Conservation (phyloP, 2,113 vertebrate genomes). For the Clarias magur region DNA sequence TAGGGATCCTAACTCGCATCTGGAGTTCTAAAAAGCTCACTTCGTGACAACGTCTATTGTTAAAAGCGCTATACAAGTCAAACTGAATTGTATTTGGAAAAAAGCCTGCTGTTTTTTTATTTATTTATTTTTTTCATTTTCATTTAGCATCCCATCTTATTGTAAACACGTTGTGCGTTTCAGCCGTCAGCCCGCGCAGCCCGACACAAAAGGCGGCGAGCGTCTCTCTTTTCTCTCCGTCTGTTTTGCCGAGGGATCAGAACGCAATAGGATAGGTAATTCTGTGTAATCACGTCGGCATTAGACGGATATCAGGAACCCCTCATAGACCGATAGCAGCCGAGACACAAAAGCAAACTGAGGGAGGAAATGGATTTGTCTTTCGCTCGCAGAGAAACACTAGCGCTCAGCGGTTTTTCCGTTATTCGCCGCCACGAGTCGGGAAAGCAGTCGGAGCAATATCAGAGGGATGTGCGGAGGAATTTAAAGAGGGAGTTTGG, state of each 20-base stretch:
- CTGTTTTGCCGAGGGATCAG: constrained; percentile 7
- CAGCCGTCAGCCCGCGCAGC: not conserved
- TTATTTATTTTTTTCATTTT: too few species aligned
- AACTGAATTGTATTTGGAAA: not conserved
- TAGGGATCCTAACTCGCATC: not conserved
- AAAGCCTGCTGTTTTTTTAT: not conserved
- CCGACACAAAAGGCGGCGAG: not conserved
- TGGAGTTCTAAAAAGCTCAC: not conserved
- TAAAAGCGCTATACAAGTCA: not conserved
- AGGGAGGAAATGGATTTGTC: constrained; percentile 14
- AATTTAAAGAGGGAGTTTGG: not conserved
- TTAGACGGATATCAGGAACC: constrained; percentile 8
- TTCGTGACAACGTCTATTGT: not conserved
- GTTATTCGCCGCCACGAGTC: not conserved
- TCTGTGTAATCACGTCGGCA: constrained; percentile 24
- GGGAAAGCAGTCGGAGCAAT: not conserved
- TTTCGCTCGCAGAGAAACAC: not conserved
- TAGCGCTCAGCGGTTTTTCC: not conserved
- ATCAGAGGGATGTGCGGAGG: not conserved
- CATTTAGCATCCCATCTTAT: not conserved
- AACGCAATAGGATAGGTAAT: constrained; percentile 16
- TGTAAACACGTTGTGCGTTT: not conserved
- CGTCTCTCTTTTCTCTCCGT: not conserved
- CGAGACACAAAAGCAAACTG: constrained; percentile 19
- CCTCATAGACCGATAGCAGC: not conserved